These are phyloP conservation scores for Lepidochitona cinerea DNA, from an alignment of 2,888 invertebrate species.

Conservation along the genomic window DNA sequence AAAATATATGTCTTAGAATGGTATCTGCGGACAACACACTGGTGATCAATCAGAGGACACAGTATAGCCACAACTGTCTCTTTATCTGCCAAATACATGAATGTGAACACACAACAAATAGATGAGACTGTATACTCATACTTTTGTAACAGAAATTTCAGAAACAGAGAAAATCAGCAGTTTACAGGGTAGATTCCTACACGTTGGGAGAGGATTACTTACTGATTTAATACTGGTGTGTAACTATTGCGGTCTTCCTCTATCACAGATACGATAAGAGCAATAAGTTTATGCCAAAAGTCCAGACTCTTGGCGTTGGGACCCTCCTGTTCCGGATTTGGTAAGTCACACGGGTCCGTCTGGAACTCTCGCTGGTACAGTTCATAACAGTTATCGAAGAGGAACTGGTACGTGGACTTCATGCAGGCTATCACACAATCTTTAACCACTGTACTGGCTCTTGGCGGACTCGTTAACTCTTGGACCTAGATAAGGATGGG, in stretches of 20 bases:
- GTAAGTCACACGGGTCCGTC: slow-evolving; percentile 31
- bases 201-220: slow-evolving; percentile 45
- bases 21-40: no score
- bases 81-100: no score
- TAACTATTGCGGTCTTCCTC: slow-evolving; percentile 99
- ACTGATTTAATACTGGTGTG: slow-evolving; percentile 96
- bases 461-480: slow-evolving; percentile 97
- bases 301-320: slow-evolving; percentile 89
- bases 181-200: no score
- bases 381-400: slow-evolving; percentile 99
- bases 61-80: no score
- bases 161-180: no score
- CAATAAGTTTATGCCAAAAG: slow-evolving; percentile 98
- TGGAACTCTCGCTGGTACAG: slow-evolving; percentile 80
- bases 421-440: slow-evolving; percentile 99
- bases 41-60: no score
- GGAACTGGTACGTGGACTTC: slow-evolving; percentile 98
- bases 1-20: no score
- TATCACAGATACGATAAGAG: slow-evolving; percentile 96
- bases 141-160: no score
- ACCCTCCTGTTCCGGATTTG: slow-evolving; percentile 72
- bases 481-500: no score
- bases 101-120: no score
- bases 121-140: no score
- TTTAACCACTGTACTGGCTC: slow-evolving; percentile 98